These are phyloP conservation scores for Volucella inanis DNA, from an alignment of 2,888 invertebrate genomes.

Conservation along the genomic window DNA sequence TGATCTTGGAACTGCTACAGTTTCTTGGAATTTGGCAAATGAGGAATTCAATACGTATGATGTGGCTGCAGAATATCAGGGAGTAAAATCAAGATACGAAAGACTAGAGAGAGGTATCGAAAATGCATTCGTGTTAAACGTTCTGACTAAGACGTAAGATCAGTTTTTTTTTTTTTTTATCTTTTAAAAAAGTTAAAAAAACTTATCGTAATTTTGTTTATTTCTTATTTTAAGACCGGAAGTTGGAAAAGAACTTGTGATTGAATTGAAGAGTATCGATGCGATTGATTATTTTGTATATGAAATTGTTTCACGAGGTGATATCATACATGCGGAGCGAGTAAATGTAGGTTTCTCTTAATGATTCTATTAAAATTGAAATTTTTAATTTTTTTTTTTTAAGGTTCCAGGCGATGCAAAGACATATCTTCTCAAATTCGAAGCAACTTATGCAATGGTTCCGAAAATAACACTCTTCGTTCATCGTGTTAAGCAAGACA, in stretches of 20 bases:
- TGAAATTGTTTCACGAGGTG: conserved; percentile 91
- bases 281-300: conserved; percentile 90
- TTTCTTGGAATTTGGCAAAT: too few species aligned
- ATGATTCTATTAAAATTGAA: neutral
- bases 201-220: neutral
- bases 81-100: neutral
- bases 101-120: neutral
- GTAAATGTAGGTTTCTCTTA: conserved; percentile 83
- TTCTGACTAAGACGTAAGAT: conserved; percentile 21
- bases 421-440: conserved; percentile 5
- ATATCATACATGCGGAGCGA: conserved; percentile 90
- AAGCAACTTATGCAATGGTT: conserved; percentile 23
- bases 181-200: neutral
- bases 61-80: neutral
- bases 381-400: neutral
- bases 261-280: conserved; percentile 90
- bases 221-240: conserved; percentile 80
- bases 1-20: too few species aligned
- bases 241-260: conserved; percentile 88
- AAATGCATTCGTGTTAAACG: neutral
- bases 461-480: conserved; percentile 37
- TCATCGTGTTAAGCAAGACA: conserved; percentile 7
- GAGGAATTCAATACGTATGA: neutral
- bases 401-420: conserved; percentile 61
- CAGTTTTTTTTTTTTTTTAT: too few species aligned